Percentiles rank a stretch among this genome's conserved stretches.
These are phyloP conservation scores for Uloborus diversus DNA, from an alignment of 1,140 invertebrate species.

Conservation along the genomic window DNA sequence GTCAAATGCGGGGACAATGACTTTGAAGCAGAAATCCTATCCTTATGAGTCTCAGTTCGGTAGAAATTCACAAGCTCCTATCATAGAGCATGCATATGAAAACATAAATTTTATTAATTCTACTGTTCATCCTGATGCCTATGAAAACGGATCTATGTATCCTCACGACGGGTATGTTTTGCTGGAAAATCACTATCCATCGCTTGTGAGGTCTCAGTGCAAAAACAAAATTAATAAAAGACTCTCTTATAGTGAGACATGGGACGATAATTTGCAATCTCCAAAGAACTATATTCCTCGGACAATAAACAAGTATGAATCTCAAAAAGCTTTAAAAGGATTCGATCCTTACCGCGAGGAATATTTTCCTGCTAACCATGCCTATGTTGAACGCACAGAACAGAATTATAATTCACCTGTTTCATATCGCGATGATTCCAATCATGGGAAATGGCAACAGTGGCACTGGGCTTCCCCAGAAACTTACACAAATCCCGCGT, in stretches of 20 bases:
- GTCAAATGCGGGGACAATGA: neutral
- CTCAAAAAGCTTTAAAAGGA: neutral
- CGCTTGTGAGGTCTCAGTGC: neutral
- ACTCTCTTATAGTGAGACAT: constrained; percentile 19
- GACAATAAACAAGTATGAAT: neutral
- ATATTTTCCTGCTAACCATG: neutral
- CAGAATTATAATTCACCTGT: neutral
- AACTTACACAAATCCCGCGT: neutral
- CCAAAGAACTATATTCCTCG: neutral
- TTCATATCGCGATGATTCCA: neutral
- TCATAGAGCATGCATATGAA: too few species aligned
- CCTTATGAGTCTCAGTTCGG: neutral
- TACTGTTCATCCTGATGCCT: too few species aligned
- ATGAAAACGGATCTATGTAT: neutral
- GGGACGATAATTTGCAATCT: neutral
- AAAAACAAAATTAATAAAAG: constrained; percentile 1
- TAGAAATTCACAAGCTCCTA: neutral
- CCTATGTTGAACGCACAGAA: neutral
- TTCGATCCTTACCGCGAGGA: neutral
- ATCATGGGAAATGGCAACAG: constrained; percentile 1
- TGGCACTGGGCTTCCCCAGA: neutral
- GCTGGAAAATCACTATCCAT: neutral
- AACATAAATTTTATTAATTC: too few species aligned
- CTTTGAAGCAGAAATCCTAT: neutral
- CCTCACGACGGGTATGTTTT: neutral